phyloP scores from a whole-genome alignment of 2,888 invertebrate genomes.

The Meloe dianella region DNA sequence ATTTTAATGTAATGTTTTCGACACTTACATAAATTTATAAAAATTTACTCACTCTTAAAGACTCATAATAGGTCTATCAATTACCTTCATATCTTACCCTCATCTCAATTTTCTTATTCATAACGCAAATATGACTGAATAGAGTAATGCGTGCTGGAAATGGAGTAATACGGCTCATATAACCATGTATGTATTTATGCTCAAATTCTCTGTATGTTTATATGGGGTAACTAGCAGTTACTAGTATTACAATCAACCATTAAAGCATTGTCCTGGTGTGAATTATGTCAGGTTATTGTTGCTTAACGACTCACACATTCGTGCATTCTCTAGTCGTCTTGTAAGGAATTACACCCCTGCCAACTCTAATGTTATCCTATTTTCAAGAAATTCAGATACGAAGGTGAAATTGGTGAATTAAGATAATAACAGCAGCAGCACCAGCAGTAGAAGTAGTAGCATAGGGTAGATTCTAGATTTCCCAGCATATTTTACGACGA shows the following conservation, averaged over 20 bases:
- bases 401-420: slow-evolving; percentile 35
- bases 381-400: slow-evolving; percentile 35
- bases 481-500: slow-evolving; percentile 20
- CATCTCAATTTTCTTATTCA: slow-evolving; percentile 32
- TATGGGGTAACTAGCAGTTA: slow-evolving; percentile 16
- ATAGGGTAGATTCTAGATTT: slow-evolving; percentile 30
- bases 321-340: slow-evolving; percentile 40
- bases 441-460: slow-evolving; percentile 18
- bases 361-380: slow-evolving; percentile 37
- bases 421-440: slow-evolving; percentile 28
- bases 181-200: background rate
- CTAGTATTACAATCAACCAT: slow-evolving; percentile 32
- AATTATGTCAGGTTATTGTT: slow-evolving; percentile 47
- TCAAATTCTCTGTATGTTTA: background rate
- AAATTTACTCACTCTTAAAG: slow-evolving; percentile 41
- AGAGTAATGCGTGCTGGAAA: slow-evolving; percentile 8
- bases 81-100: slow-evolving; percentile 32
- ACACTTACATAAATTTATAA: slow-evolving; percentile 36
- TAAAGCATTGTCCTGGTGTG: slow-evolving; percentile 43
- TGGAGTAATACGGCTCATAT: slow-evolving; percentile 14
- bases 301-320: slow-evolving; percentile 45
- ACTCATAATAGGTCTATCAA: slow-evolving; percentile 36
- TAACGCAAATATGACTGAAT: background rate
- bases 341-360: slow-evolving; percentile 38
- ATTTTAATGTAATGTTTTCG: slow-evolving; percentile 32